Percentiles rank a stretch among this genome's conserved stretches.
phyloP scores from a whole-genome alignment of 2,113 vertebrate genomes.

The Pomatorhinus ruficollis region DNA sequence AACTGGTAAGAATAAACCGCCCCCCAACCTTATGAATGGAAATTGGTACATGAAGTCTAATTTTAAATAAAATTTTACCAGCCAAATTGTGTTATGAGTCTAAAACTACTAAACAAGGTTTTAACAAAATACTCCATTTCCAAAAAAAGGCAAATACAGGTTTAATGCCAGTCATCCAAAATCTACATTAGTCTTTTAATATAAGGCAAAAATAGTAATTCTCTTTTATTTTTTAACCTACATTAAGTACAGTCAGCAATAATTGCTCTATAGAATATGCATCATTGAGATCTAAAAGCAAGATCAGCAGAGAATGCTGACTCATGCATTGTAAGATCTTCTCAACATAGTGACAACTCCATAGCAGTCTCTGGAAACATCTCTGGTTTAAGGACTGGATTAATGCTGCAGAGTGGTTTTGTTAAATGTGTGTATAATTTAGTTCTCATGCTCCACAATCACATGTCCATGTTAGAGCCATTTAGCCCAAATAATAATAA shows the following conservation, averaged over 20 bases:
- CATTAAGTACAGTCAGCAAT: not conserved
- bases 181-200: not conserved
- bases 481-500: not conserved
- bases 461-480: not conserved
- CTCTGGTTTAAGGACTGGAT: not conserved
- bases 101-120: not conserved
- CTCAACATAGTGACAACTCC: constrained; percentile 25
- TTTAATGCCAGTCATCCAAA: constrained; percentile 42
- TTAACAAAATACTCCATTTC: constrained; percentile 25
- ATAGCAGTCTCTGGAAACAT: not conserved
- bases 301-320: not conserved
- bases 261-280: not conserved
- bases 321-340: not conserved
- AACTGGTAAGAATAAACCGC: not conserved
- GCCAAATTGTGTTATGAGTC: not conserved
- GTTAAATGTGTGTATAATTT: not conserved
- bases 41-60: constrained; percentile 1
- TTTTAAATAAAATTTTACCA: constrained; percentile 7
- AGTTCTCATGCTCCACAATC: not conserved
- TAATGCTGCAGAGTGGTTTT: not conserved
- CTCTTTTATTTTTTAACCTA: constrained; percentile 18
- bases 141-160: not conserved
- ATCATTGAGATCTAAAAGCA: constrained; percentile 42
- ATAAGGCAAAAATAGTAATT: constrained; percentile 53
- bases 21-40: not conserved